These are phyloP conservation scores for Proteles cristata DNA, from an alignment of 2,113 vertebrate genomes.

Conservation along the genomic window DNA sequence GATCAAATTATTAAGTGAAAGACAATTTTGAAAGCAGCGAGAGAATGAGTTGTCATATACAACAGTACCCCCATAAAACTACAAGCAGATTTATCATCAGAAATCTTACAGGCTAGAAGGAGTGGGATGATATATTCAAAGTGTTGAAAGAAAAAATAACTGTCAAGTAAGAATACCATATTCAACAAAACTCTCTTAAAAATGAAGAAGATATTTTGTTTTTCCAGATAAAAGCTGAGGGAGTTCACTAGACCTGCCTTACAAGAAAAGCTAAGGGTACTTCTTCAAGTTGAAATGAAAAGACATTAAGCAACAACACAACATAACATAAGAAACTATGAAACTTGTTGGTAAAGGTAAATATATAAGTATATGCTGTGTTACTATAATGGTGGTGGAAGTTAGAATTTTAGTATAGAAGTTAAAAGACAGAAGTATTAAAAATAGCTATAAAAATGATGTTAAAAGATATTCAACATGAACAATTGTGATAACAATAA, in stretches of 20 bases:
- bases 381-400: background rate
- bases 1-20: background rate
- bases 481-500: background rate
- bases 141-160: background rate
- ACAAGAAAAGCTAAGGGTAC: background rate
- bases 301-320: too few relatives aligned
- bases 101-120: background rate
- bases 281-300: background rate
- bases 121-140: background rate
- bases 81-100: background rate
- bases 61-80: background rate
- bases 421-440: too few relatives aligned
- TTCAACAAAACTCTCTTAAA: background rate
- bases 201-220: background rate
- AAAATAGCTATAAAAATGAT: background rate
- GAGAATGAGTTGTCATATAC: background rate
- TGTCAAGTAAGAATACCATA: background rate
- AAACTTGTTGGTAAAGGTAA: background rate
- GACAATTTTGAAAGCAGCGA: background rate
- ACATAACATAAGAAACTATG: background rate
- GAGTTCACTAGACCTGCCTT: background rate
- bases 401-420: too few relatives aligned
- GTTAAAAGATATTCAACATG: background rate
- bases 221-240: background rate
- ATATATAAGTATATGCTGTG: background rate